Evolutionary conservation across 2,113 vertebrate genomes (phyloP), one percentile per base, ranked within the genome.

Genomic region (Perccottus glenii): DNA sequence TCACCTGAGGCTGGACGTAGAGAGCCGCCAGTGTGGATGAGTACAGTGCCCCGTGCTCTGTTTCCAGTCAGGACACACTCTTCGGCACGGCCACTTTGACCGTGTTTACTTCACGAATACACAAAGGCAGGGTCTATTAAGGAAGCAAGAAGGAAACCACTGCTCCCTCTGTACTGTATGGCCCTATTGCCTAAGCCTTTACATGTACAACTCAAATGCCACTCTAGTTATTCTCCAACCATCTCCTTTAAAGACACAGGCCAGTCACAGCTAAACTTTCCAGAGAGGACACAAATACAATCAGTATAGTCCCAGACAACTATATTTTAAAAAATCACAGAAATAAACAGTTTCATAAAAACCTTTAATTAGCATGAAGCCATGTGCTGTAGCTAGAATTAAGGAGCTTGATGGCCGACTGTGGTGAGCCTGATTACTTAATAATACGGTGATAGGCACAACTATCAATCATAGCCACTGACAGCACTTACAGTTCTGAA

Each of bases 361-460:
- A 85, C 73, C 87, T 90, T 90, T 92, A 90, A 93, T 93, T 91
- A 91, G 57, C 81, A 74, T 60, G 76, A 86, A 82, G 84, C 84
- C 71, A 56, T 89, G 83, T 73, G 81, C 70, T 86, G 80, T 85
- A 81, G 70, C 81, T 83, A 64, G 87, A 91, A 90, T 91, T 88
- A 90, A 91, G 90, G 84, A 87, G 77, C 74, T 90, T 79, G 70
- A 83, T 82, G 75, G 75, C 71, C 71, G 65, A 84, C 86, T 90
- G 90, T 69, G 89, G 88, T 85, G 70, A 79, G 75, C 78, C 82
- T 93, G 91, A 93, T 92, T 91, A 87, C 88, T 92, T 93, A 92
- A 93, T 92, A 91, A 92, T 85, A 93, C 76, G 83, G 80, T 91
- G 88, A 91, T 92, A 87, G 91, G 90, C 85, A 87, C 73, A 88